Percentiles rank a stretch among this genome's conserved stretches.
These are phyloP conservation scores for Trichechus manatus DNA, from an alignment of 2,113 vertebrate species.

Conservation along the genomic window DNA sequence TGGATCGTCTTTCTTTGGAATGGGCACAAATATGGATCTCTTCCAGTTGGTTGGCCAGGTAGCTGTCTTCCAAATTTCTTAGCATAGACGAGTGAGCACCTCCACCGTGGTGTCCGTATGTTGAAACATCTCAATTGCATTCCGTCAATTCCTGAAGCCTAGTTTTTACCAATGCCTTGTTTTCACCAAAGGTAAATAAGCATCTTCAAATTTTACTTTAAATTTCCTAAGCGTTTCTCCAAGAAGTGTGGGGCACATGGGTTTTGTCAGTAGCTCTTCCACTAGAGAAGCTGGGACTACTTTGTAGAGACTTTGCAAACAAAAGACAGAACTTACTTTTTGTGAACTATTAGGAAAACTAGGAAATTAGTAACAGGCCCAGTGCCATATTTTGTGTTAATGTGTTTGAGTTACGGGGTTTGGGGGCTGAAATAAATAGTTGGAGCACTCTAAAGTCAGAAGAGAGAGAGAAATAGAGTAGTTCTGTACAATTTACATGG, in stretches of 20 bases:
- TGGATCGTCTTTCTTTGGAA: no score
- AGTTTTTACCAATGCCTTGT: no score
- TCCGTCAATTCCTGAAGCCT: no score
- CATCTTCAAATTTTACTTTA: not conserved
- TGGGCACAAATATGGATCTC: no score
- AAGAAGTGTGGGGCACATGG: no score
- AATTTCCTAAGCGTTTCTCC: not conserved
- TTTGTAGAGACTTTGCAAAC: constrained; percentile 37
- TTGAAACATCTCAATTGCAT: no score
- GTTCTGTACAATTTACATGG: not conserved
- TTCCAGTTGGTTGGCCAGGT: no score
- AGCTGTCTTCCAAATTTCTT: no score
- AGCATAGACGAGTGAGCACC: no score
- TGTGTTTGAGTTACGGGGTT: not conserved
- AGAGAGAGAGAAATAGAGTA: not conserved
- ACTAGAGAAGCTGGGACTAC: not conserved
- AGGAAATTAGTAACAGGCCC: not conserved
- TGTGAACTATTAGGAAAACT: not conserved
- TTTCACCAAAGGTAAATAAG: not conserved
- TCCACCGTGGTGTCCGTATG: no score
- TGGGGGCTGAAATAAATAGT: constrained; percentile 16
- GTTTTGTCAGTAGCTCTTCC: not conserved
- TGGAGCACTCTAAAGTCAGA: not conserved
- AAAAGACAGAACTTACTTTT: not conserved
- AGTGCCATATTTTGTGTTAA: no score